phyloP scores from a whole-genome alignment of 1,140 invertebrate genomes.

The Lepidurus couesii region DNA sequence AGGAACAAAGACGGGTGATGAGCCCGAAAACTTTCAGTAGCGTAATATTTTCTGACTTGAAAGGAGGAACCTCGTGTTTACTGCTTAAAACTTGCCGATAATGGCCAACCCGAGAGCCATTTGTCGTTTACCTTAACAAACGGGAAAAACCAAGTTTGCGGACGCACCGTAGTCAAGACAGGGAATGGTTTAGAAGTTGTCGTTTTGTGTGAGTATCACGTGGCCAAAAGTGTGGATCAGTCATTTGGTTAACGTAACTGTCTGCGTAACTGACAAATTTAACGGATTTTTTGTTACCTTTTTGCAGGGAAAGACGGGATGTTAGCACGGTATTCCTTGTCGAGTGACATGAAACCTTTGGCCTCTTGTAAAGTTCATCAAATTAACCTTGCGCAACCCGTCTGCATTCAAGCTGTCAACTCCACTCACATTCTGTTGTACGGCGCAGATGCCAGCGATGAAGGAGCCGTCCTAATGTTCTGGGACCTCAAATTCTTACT shows the following conservation, averaged over 20 bases:
- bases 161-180: constrained; percentile 2
- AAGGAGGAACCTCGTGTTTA: constrained; percentile 1
- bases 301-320: neutral
- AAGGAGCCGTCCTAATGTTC: constrained; percentile 2
- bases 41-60: neutral
- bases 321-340: constrained; percentile 3
- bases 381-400: neutral
- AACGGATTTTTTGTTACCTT: neutral
- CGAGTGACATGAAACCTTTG: neutral
- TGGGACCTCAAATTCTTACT: neutral
- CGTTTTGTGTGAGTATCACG: neutral
- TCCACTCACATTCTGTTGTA: neutral
- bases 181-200: neutral
- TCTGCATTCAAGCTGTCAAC: neutral
- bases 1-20: neutral
- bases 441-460: neutral
- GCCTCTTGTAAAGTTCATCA: neutral
- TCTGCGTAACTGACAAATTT: neutral
- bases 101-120: constrained; percentile 2
- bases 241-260: neutral
- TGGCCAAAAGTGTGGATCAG: too few relatives aligned
- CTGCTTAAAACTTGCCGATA: neutral
- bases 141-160: neutral
- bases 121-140: constrained; percentile 1
- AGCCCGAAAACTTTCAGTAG: neutral